A percentile compares a stretch with the other conserved stretches of the same genome.
Evolutionary conservation across 2,797 vertebrate species (phyloP).

Genomic region (Premnoplex brunnescens): DNA sequence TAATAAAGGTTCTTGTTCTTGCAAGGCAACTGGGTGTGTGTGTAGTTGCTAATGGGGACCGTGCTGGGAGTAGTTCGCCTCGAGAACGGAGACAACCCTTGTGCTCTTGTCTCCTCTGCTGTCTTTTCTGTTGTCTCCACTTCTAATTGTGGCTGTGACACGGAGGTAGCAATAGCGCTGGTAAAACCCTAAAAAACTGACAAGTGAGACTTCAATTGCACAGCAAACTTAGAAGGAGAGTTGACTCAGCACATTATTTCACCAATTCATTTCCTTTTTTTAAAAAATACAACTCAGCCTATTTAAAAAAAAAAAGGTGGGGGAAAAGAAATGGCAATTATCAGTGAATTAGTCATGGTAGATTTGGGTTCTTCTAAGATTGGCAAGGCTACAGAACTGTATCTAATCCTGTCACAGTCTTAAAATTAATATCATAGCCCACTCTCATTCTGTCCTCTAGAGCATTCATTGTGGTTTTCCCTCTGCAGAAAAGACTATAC

Average conservation of each 20-base stretch:
- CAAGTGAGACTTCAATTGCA: not conserved
- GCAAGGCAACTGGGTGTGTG: too few species aligned
- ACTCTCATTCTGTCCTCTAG: not conserved
- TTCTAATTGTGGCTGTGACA: not conserved
- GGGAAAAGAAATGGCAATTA: not conserved
- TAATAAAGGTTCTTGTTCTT: too few species aligned
- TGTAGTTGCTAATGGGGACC: too few species aligned
- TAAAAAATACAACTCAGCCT: not conserved
- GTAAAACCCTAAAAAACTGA: not conserved
- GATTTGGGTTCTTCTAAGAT: not conserved
- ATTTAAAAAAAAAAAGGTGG: not conserved
- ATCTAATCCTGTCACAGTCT: conserved; percentile 5
- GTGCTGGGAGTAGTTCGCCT: not conserved
- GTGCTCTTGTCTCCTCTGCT: not conserved
- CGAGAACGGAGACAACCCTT: not conserved
- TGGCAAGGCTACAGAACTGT: not conserved
- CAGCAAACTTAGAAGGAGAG: not conserved
- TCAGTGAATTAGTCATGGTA: conserved; percentile 14
- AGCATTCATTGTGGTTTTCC: not conserved
- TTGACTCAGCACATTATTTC: not conserved
- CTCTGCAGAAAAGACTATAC: not conserved
- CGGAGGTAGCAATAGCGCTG: not conserved
- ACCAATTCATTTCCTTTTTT: not conserved
- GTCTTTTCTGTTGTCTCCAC: not conserved
- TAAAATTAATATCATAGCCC: not conserved